Conservation (phyloP, 2,888 invertebrate species). For the Polyommatus iphigenia region DNA sequence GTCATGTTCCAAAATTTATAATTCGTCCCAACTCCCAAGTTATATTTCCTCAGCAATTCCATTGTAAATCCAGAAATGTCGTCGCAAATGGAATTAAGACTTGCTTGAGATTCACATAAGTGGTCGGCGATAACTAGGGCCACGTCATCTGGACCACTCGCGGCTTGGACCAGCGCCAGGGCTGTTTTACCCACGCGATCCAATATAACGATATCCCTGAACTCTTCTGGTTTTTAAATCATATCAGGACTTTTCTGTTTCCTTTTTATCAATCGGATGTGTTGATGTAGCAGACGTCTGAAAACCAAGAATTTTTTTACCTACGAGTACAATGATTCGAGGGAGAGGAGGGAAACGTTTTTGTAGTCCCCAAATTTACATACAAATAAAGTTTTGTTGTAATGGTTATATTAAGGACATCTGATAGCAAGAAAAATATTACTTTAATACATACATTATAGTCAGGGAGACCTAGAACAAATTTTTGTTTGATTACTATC, state of each 20-base stretch:
- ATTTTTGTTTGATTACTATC: too few species aligned
- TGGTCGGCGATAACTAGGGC: conserved; percentile 56
- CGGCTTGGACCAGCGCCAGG: conserved; percentile 68
- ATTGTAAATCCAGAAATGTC: conserved; percentile 32
- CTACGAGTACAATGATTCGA: too few species aligned
- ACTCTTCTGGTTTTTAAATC: neutral
- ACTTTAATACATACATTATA: too few species aligned
- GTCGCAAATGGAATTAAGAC: conserved; percentile 38
- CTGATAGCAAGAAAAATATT: too few species aligned
- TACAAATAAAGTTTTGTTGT: too few species aligned
- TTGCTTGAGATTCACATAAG: conserved; percentile 37
- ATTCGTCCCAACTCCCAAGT: conserved; percentile 6
- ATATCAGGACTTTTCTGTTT: neutral
- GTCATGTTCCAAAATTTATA: neutral
- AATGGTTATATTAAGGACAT: too few species aligned
- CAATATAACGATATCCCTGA: neutral
- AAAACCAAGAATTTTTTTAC: too few species aligned
- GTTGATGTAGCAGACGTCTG: too few species aligned
- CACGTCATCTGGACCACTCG: conserved; percentile 68
- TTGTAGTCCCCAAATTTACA: too few species aligned
- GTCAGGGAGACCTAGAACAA: too few species aligned
- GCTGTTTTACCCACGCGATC: conserved; percentile 39
- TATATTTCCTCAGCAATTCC: conserved; percentile 23
- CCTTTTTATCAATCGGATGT: too few species aligned
- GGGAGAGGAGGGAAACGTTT: too few species aligned